A percentile compares a stretch with the other conserved stretches of the same genome.
These are phyloP conservation scores for Spilogale gracilis DNA, from an alignment of 2,113 vertebrate species.

Conservation along the genomic window DNA sequence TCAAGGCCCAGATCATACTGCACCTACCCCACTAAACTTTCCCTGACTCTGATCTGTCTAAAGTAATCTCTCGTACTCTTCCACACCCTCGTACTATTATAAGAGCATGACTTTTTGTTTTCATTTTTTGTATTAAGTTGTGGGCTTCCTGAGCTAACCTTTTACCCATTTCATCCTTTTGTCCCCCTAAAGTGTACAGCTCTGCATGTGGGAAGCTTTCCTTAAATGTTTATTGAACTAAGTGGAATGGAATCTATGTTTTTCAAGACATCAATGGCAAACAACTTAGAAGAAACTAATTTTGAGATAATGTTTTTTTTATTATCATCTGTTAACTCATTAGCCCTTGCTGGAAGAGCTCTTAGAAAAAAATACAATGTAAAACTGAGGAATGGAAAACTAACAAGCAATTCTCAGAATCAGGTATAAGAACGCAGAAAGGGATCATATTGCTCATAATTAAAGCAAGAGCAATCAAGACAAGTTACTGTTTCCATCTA, in stretches of 20 bases:
- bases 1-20: neutral
- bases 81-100: neutral
- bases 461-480: neutral
- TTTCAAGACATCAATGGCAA: conserved; percentile 33
- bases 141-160: neutral
- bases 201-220: neutral
- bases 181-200: neutral
- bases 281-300: conserved; percentile 4
- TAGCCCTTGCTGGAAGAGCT: neutral
- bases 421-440: neutral
- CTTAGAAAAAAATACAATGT: neutral
- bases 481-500: neutral
- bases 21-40: neutral
- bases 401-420: neutral
- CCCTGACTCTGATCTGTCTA: neutral
- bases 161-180: conserved; percentile 5
- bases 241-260: conserved; percentile 6
- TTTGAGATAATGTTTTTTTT: neutral
- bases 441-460: conserved; percentile 9
- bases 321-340: conserved; percentile 28
- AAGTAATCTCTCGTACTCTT: neutral
- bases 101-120: neutral
- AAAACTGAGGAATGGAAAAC: neutral
- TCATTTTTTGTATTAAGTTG: conserved; percentile 5
- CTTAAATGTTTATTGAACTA: conserved; percentile 26